phyloP scores from a whole-genome alignment of 2,888 invertebrate species.

The Eupithecia abbreviata region DNA sequence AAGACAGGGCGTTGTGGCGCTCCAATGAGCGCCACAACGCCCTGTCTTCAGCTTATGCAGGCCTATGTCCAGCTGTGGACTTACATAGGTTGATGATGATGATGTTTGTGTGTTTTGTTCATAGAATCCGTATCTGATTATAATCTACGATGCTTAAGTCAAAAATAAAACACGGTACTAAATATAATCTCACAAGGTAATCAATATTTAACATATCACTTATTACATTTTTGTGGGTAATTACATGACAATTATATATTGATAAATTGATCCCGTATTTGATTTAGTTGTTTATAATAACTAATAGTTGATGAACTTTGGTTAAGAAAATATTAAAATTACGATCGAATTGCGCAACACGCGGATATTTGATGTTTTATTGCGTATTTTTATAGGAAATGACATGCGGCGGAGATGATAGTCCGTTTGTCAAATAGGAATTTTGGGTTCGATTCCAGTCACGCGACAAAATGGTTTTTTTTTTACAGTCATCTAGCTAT shows the following conservation, averaged over 20 bases:
- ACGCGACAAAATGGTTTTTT: too few relatives aligned
- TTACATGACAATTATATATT: conserved; percentile 26
- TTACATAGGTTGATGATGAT: too few relatives aligned
- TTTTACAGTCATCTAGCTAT: too few relatives aligned
- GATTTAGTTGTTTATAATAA: conserved; percentile 18
- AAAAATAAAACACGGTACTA: neutral
- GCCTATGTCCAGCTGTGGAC: too few relatives aligned
- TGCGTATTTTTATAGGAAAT: too few relatives aligned
- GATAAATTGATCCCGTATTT: conserved; percentile 12
- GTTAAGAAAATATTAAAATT: neutral
- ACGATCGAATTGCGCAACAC: neutral
- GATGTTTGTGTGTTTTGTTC: too few relatives aligned
- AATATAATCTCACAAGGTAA: neutral
- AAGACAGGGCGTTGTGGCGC: too few relatives aligned
- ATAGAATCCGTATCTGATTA: neutral
- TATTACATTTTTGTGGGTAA: conserved; percentile 8
- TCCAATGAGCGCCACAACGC: too few relatives aligned
- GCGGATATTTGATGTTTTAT: neutral
- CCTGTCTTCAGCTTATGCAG: too few relatives aligned
- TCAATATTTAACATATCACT: neutral
- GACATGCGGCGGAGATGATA: too few relatives aligned
- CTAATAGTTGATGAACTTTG: neutral
- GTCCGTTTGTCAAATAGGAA: too few relatives aligned
- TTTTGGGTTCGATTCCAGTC: too few relatives aligned
- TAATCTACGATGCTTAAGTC: neutral